These are phyloP conservation scores for Babyrousa celebensis DNA, from an alignment of 2,797 vertebrate genomes.

Conservation along the genomic window DNA sequence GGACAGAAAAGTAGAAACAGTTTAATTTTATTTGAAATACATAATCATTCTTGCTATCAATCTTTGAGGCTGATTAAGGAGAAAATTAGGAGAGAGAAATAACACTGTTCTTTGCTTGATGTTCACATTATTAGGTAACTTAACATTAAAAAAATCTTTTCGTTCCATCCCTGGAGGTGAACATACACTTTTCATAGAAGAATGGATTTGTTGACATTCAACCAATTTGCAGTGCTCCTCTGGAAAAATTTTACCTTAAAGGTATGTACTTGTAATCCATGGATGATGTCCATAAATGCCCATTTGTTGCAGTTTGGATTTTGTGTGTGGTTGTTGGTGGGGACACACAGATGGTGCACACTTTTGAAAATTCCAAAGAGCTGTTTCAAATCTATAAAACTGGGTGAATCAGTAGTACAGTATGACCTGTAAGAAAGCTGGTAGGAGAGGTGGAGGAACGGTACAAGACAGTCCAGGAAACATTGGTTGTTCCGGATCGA, in stretches of 20 bases:
- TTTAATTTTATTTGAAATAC: conserved; percentile 17
- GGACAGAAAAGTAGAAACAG: conserved; percentile 46
- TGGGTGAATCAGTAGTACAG: background rate
- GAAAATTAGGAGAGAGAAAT: conserved; percentile 44
- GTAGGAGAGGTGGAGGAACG: background rate
- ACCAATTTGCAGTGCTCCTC: conserved; percentile 74
- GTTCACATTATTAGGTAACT: conserved; percentile 57
- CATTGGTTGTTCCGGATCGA: background rate
- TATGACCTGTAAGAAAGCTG: background rate
- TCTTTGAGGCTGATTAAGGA: conserved; percentile 59
- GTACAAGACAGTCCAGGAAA: background rate
- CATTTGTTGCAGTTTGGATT: background rate
- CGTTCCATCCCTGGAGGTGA: conserved; percentile 42
- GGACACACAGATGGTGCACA: background rate
- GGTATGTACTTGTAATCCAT: conserved; percentile 66
- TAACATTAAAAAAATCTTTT: conserved; percentile 18
- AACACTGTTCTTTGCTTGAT: conserved; percentile 55
- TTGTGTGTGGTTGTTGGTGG: background rate
- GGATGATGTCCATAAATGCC: background rate
- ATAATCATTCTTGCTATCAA: background rate
- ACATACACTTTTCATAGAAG: conserved; percentile 34
- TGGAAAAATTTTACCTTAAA: conserved; percentile 85
- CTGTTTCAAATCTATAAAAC: conserved; percentile 29
- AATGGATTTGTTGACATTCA: conserved; percentile 72
- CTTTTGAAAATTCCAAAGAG: background rate